A percentile compares a stretch with the other conserved stretches of the same genome.
Conservation (phyloP, 2,888 invertebrate species). For the Hermodice carunculata region DNA sequence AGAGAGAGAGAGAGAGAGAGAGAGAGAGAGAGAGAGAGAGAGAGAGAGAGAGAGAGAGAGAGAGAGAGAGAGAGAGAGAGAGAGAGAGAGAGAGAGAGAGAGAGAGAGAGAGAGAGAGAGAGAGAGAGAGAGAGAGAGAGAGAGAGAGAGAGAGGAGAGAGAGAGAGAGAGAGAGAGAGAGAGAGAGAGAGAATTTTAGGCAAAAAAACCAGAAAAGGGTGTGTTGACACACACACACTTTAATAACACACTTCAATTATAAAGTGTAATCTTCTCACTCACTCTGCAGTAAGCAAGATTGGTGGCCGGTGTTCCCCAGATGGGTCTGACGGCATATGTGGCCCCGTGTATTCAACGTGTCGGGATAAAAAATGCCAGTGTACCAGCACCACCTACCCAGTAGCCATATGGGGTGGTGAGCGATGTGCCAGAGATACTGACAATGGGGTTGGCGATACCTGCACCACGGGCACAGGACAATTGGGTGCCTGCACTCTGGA, state of each 20-base stretch:
- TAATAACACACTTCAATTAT: no score
- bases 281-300: slow-evolving; percentile 12
- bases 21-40: not conserved
- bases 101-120: not conserved
- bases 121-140: not conserved
- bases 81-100: not conserved
- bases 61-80: not conserved
- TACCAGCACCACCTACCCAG: not conserved
- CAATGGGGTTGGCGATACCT: not conserved
- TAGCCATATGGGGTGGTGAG: slow-evolving; percentile 7
- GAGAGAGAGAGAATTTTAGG: no score
- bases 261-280: no score
- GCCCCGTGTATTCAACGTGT: slow-evolving; percentile 14
- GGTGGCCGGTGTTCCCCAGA: slow-evolving; percentile 12
- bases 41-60: not conserved
- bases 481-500: not conserved
- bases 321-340: slow-evolving; percentile 5
- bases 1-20: not conserved
- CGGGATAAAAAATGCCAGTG: not conserved
- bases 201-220: no score
- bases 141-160: no score
- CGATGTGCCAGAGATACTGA: not conserved
- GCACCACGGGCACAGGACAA: not conserved
- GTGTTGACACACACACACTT: no score
- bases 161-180: no score